These are phyloP conservation scores for Lytechinus variegatus DNA, from an alignment of 35 echinoderm and acorn worm genomes.

Conservation along the genomic window DNA sequence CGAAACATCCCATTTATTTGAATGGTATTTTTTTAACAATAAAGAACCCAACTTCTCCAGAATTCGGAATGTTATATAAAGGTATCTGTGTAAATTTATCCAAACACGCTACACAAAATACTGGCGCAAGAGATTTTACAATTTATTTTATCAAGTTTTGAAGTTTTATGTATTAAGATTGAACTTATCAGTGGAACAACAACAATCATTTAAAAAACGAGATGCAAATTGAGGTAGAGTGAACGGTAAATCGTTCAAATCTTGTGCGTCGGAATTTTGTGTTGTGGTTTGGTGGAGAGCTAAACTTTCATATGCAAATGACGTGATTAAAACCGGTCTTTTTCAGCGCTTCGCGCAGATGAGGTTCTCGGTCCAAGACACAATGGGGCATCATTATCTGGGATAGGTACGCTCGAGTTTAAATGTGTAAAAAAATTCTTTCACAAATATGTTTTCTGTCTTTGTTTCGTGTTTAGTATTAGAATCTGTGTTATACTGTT, in stretches of 20 bases:
- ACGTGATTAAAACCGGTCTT: constrained; percentile 42
- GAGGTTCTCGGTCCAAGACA: not conserved
- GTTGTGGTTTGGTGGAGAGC: not conserved
- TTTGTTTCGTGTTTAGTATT: not conserved
- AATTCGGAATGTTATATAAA: not conserved
- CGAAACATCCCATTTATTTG: too few species aligned
- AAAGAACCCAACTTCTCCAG: not conserved
- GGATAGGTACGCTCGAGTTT: constrained; percentile 41
- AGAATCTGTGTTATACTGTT: not conserved
- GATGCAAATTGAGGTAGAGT: not conserved
- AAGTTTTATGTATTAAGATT: too few species aligned
- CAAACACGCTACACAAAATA: not conserved
- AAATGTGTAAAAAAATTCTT: not conserved
- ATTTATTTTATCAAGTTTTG: too few species aligned
- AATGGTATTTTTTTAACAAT: too few species aligned
- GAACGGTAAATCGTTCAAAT: not conserved
- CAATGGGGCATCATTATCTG: constrained; percentile 32
- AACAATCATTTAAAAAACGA: not conserved
- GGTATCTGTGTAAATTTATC: not conserved
- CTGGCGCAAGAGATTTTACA: not conserved
- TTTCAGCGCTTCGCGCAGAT: constrained; percentile 43
- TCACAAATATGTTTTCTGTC: not conserved
- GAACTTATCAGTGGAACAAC: too few species aligned
- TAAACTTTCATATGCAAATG: constrained; percentile 50
- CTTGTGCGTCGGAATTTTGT: not conserved